phyloP scores from a whole-genome alignment of 2,797 vertebrate species.

The Chelmon rostratus region DNA sequence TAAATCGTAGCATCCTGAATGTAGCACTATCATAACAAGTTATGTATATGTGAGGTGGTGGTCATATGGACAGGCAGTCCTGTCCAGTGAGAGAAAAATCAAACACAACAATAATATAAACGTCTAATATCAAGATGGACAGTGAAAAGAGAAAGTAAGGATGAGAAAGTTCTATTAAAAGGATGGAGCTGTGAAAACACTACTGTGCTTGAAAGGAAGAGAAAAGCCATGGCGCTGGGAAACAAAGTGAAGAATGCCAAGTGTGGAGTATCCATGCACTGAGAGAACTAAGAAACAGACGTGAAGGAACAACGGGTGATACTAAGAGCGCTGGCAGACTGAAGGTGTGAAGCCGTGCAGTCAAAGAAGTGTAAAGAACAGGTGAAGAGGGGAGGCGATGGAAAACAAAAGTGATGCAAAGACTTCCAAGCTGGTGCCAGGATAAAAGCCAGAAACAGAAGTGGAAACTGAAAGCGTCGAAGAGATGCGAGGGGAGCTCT shows the following conservation, averaged over 20 bases:
- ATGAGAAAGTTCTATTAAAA: slow-evolving; percentile 7
- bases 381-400: slow-evolving; percentile 43
- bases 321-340: slow-evolving; percentile 27
- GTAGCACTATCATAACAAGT: neutral
- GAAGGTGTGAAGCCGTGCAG: slow-evolving; percentile 41
- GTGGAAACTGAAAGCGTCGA: slow-evolving; percentile 28
- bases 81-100: neutral
- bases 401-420: slow-evolving; percentile 35
- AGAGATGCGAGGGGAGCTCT: slow-evolving; percentile 20
- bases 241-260: slow-evolving; percentile 23
- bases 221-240: slow-evolving; percentile 5
- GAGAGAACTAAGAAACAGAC: slow-evolving; percentile 28
- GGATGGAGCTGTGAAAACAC: neutral
- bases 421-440: slow-evolving; percentile 49
- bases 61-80: neutral
- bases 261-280: neutral
- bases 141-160: neutral
- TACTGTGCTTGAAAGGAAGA: slow-evolving; percentile 13
- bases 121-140: neutral
- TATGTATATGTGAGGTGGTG: neutral
- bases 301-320: slow-evolving; percentile 40
- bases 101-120: neutral
- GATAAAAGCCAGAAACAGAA: slow-evolving; percentile 42
- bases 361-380: slow-evolving; percentile 41
- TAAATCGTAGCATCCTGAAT: neutral